Evolutionary conservation across 2,888 invertebrate species (phyloP), one percentile per base, ranked within the genome.

Genomic region (Cepaea hortensis): DNA sequence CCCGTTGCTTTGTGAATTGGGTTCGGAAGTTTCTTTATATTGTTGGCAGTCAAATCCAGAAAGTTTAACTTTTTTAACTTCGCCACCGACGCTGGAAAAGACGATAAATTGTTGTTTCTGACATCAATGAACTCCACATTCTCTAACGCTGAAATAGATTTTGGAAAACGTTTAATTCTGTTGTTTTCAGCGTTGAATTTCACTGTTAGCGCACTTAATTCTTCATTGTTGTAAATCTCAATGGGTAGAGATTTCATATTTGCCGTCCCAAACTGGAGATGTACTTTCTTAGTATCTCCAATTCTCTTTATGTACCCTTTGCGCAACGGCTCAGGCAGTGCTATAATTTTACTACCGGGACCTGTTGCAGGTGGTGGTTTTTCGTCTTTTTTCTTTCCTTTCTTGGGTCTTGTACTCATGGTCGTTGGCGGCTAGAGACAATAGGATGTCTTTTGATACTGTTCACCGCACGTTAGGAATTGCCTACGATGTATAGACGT

Each of bases 351-450:
- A 87, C 94, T 94, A 62, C 94, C 94, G 0, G 94, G 94, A 7
- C 94, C 94, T 11, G 92, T 93, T 20, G 94, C 92, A 3, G 94
- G 94, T 5, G 94, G 93, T 1, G 94, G 94, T 90, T 94, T 94
- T 48, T 94, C 94, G 76, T 94, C 93, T 90, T 94, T 94, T 90
- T 93, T 94, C 81, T 90, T 90, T 35, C 90, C 87, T 72, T 90
- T 89, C 0, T 90, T 90, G 80, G 90, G 90, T 90, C 90, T 92
- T 72, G 81, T 90, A 82, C 87, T 89, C 87, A 87, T 85, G 20
- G 13, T 86, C 1, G 7, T 50, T 76, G 76, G 6, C 55, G 55
- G 7, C 55, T 55, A 11, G 6, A 55, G 55, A 55, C 55, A 55
- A 2, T 55, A 11, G 55, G 55, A 55, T 55, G 55, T 55, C 55